Percentiles rank a stretch among this genome's conserved stretches.
phyloP scores from a whole-genome alignment of 2,797 vertebrate genomes.

The Meriones psammophilus region DNA sequence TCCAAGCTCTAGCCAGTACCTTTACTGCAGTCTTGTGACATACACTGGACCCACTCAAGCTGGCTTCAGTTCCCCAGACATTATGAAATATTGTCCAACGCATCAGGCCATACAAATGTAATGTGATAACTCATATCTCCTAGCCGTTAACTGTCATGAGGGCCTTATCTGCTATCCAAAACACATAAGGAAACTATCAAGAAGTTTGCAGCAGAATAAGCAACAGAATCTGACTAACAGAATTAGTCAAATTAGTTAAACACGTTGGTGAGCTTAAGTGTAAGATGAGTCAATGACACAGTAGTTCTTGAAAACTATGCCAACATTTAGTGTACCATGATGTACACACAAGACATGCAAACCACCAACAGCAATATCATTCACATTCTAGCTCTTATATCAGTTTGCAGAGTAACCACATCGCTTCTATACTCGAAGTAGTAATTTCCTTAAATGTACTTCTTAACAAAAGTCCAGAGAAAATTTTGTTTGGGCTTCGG shows the following conservation, averaged over 20 bases:
- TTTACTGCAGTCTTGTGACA: not conserved
- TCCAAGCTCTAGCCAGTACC: not conserved
- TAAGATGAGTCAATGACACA: not conserved
- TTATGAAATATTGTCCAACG: not conserved
- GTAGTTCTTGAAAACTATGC: not conserved
- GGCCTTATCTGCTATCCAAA: not conserved
- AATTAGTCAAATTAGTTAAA: slow-evolving; percentile 4
- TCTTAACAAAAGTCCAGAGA: slow-evolving; percentile 1
- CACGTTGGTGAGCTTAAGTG: not conserved
- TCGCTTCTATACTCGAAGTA: slow-evolving; percentile 2
- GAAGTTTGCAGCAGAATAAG: not conserved
- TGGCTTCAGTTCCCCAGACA: not conserved
- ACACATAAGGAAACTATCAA: not conserved
- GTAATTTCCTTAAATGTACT: not conserved
- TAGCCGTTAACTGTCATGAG: not conserved
- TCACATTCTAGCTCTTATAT: not conserved
- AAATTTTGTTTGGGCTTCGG: not conserved
- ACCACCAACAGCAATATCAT: not conserved
- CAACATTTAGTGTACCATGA: not conserved
- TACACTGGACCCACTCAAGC: not conserved
- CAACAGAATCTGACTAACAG: not conserved
- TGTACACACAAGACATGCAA: not conserved
- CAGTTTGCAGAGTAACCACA: not conserved
- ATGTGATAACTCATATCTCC: not conserved
- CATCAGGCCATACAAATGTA: not conserved